Conservation (phyloP, 2,113 vertebrate species). For the Scophthalmus maximus region DNA sequence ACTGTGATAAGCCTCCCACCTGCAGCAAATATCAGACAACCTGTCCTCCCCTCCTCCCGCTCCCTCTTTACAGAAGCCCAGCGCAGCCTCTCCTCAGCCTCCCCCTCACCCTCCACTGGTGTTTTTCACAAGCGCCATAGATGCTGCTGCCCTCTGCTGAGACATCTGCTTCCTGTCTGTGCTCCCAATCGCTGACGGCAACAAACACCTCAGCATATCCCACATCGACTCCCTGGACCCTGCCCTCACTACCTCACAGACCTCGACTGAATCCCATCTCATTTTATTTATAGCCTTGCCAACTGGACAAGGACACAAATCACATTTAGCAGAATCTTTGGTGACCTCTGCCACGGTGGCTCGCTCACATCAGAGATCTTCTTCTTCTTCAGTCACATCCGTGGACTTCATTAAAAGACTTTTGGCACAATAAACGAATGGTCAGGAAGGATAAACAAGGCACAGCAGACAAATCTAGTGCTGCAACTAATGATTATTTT, state of each 20-base stretch:
- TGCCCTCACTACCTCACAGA: slow-evolving; percentile 27
- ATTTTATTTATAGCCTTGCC: slow-evolving; percentile 12
- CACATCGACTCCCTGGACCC: slow-evolving; percentile 9
- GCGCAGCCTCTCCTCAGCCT: slow-evolving; percentile 23
- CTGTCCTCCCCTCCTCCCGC: slow-evolving; percentile 12
- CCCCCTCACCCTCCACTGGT: not conserved
- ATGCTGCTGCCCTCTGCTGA: slow-evolving; percentile 5
- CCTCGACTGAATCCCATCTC: not conserved
- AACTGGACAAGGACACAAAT: slow-evolving; percentile 44
- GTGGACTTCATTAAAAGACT: not conserved
- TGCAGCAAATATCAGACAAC: slow-evolving; percentile 25
- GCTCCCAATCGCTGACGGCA: slow-evolving; percentile 8
- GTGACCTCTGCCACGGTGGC: not conserved
- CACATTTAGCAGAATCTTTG: slow-evolving; percentile 14
- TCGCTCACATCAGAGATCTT: not conserved
- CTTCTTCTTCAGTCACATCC: not conserved
- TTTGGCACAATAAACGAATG: no score
- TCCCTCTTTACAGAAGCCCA: slow-evolving; percentile 4
- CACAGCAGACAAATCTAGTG: no score
- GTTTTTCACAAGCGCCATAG: not conserved
- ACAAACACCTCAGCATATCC: slow-evolving; percentile 8
- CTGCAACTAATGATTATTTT: no score
- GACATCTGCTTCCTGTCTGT: slow-evolving; percentile 61
- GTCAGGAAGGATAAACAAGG: no score
- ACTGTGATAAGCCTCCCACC: slow-evolving; percentile 22